Percentiles rank a stretch among this genome's conserved stretches.
Conservation (phyloP, 2,113 vertebrate genomes). For the Litocranius walleri region DNA sequence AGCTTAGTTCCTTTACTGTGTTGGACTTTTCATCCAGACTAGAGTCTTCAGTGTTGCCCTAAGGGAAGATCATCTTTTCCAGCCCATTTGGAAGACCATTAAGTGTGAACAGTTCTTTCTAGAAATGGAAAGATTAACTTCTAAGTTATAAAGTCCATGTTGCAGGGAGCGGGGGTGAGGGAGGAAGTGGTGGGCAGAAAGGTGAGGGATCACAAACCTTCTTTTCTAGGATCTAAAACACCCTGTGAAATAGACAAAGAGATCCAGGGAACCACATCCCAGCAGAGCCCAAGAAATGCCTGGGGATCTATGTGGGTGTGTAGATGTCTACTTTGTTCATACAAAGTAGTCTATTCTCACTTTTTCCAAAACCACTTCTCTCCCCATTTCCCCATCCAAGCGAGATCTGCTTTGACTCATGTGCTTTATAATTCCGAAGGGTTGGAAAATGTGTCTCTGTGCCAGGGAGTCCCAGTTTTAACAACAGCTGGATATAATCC, state of each 20-base stretch:
- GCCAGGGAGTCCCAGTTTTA: constrained; percentile 49
- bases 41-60: not conserved
- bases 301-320: not conserved
- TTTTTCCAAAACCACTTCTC: constrained; percentile 59
- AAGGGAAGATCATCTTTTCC: not conserved
- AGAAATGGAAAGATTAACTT: not conserved
- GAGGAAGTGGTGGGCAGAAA: not conserved
- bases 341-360: constrained; percentile 11
- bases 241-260: not conserved
- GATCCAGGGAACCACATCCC: not conserved
- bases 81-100: no score
- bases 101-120: not conserved
- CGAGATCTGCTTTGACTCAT: constrained; percentile 53
- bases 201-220: not conserved
- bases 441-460: constrained; percentile 48
- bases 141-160: not conserved
- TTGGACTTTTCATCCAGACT: not conserved
- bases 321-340: not conserved
- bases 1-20: not conserved
- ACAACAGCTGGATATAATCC: constrained; percentile 55
- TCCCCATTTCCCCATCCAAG: constrained; percentile 48
- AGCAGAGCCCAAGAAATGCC: not conserved
- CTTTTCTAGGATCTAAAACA: not conserved
- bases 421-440: constrained; percentile 44
- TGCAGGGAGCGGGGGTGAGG: not conserved